Conservation (phyloP, 2,797 vertebrate genomes). For the Thripadectes ignobilis region DNA sequence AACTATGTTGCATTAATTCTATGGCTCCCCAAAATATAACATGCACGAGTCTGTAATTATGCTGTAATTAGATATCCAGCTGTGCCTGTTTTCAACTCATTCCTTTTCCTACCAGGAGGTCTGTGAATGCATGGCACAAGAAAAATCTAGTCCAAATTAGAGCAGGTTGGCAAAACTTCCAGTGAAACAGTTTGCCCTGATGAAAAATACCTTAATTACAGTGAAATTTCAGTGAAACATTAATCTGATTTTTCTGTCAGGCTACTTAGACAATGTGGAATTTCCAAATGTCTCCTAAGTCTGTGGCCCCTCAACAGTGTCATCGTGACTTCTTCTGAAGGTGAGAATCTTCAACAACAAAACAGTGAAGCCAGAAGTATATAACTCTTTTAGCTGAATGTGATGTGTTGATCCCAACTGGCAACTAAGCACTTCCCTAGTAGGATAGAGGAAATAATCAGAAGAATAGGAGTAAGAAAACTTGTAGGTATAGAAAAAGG, state of each 20-base stretch:
- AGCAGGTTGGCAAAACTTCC: not conserved
- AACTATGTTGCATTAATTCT: not conserved
- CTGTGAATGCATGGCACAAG: not conserved
- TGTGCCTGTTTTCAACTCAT: not conserved
- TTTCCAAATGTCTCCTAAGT: not conserved
- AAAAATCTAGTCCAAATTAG: not conserved
- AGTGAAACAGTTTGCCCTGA: not conserved
- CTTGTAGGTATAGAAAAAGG: not conserved
- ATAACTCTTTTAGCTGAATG: not conserved
- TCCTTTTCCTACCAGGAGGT: not conserved
- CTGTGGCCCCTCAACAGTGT: not conserved
- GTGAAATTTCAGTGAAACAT: not conserved
- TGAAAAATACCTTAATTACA: not conserved
- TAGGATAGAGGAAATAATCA: not conserved
- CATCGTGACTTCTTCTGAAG: not conserved
- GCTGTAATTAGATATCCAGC: not conserved
- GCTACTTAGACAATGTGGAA: not conserved
- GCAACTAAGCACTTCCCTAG: not conserved
- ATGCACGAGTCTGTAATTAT: not conserved
- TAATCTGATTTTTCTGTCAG: not conserved
- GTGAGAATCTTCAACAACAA: not conserved
- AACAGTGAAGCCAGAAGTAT: not conserved
- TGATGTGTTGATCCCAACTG: not conserved
- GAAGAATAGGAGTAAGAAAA: not conserved
- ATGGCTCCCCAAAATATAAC: not conserved